Conservation (phyloP, 2,797 vertebrate species). For the Etheostoma perlongum region DNA sequence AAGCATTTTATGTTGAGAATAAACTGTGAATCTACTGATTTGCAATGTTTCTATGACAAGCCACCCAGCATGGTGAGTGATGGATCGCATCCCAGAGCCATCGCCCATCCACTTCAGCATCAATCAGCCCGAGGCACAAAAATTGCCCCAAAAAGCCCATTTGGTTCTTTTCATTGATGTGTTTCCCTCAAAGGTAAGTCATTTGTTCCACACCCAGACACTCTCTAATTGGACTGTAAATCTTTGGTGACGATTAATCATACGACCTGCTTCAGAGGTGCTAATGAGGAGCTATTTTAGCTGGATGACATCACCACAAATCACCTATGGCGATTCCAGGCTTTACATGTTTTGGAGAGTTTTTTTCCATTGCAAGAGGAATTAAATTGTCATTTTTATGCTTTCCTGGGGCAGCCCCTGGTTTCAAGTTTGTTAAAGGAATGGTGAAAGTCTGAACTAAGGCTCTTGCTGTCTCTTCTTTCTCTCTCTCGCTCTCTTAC, state of each 20-base stretch:
- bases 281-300: conserved; percentile 84
- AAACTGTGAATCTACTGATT: conserved; percentile 43
- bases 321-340: conserved; percentile 64
- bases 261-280: conserved; percentile 76
- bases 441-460: conserved; percentile 23
- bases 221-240: conserved; percentile 82
- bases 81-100: conserved; percentile 37
- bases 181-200: conserved; percentile 79
- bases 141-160: conserved; percentile 46
- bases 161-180: conserved; percentile 67
- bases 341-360: conserved; percentile 56
- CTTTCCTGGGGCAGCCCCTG: conserved; percentile 13
- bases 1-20: conserved; percentile 60
- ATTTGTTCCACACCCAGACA: conserved; percentile 76
- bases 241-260: conserved; percentile 80
- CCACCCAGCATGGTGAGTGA: conserved; percentile 44
- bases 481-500: neutral
- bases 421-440: conserved; percentile 35
- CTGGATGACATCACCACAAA: conserved; percentile 77
- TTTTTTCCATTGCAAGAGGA: conserved; percentile 44
- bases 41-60: conserved; percentile 39
- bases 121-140: conserved; percentile 61
- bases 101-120: conserved; percentile 56
- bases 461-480: neutral
- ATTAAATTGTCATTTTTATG: conserved; percentile 41